Base-by-base conservation (phyloP, 2,113 vertebrate genomes). In the Lepus europaeus region DNA sequence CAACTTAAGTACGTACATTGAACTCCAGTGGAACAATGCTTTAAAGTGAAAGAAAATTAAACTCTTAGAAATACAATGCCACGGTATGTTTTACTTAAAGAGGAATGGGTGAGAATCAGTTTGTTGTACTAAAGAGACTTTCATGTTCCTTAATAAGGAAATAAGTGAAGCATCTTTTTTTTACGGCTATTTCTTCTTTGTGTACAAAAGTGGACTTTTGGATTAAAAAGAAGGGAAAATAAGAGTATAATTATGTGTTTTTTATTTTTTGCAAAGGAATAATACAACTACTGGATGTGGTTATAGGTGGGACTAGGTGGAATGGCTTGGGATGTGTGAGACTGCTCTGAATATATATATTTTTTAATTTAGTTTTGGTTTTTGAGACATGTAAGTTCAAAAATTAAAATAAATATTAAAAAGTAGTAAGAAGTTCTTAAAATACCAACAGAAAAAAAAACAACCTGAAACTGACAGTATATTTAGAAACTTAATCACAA, bases 31-130 rank as follows among this genome's bases (percentile, higher is more conserved):
- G 31, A 36, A 69, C 74, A 83, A 53, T 92, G 49, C 12, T 72
- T 76, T 94, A 79, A 80, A 87, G 22, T 64, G 27, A 91, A 88
- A 84, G 72, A 82, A 89, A 89, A 85, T 45, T 16, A 51, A 92
- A 68, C n/a, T 27, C 49, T 36, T 77, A 72, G 69, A 92, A 93
- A 29, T 64, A 79, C 29, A 84, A 33, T 69, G 6, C 56, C n/a
- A 72, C 14, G 20, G 80, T 80, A 81, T 0, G 9, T 45, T 14
- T 73, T 53, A 63, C 12, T 74, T 85, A 23, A 74, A 36, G 63
- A 92, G n/a, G 3, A 51, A 53, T 86, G 17, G 53, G 11, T 72
- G 25, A 86, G 33, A 69, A 69, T 89, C 51, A 77, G 39, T 70
- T 92, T 66, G 53, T 36, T 86, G 51, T 81, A 59, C 51, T 63